These are phyloP conservation scores for Melozone crissalis DNA, from an alignment of 2,113 vertebrate species.

Conservation along the genomic window DNA sequence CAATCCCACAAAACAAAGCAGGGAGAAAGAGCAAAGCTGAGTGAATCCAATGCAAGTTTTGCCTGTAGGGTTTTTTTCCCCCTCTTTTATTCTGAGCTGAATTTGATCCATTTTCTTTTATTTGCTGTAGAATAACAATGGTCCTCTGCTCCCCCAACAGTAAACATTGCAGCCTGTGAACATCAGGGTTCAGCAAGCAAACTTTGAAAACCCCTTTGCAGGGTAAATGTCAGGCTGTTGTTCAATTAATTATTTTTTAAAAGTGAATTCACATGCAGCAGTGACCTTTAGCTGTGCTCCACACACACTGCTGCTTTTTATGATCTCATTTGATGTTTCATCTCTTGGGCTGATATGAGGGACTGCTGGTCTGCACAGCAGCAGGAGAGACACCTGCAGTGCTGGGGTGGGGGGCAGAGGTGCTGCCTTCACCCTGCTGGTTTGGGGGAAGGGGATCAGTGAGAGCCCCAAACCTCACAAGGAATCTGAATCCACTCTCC, in stretches of 20 bases:
- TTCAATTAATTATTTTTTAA: conserved; percentile 61
- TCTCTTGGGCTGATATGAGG: not conserved
- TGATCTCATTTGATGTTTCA: not conserved
- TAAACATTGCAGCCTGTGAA: conserved; percentile 35
- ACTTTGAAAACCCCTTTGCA: conserved; percentile 32
- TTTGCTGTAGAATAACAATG: conserved; percentile 56
- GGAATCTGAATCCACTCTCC: not conserved
- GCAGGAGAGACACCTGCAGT: not conserved
- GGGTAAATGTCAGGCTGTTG: conserved; percentile 64
- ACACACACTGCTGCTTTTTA: not conserved
- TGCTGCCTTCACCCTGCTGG: not conserved
- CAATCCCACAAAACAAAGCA: not conserved
- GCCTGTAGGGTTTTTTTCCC: not conserved
- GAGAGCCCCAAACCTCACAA: not conserved
- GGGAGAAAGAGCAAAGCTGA: not conserved
- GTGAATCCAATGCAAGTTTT: not conserved
- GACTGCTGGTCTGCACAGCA: not conserved
- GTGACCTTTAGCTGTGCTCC: conserved; percentile 57
- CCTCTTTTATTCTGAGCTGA: not conserved
- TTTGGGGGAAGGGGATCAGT: not conserved
- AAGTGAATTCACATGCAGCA: conserved; percentile 42
- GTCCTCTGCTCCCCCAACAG: conserved; percentile 3
- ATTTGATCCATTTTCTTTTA: conserved; percentile 47
- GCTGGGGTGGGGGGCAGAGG: not conserved
- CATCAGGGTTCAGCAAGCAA: conserved; percentile 54